Conservation (phyloP, 1,140 invertebrate genomes). For the Trichonephila inaurata region DNA sequence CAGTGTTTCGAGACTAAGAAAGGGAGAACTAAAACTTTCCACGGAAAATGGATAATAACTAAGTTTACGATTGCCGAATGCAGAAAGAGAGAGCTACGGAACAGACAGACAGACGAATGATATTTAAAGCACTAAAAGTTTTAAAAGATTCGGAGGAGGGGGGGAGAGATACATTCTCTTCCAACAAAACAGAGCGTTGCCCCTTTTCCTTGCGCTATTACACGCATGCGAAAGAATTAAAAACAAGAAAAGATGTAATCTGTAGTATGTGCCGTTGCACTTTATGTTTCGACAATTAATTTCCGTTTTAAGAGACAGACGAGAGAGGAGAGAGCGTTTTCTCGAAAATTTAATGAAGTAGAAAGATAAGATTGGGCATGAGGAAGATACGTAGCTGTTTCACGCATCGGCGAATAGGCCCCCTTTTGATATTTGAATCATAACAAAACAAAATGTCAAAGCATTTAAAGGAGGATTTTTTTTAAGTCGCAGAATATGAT, state of each 20-base stretch:
- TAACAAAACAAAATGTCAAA: not conserved
- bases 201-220: not conserved
- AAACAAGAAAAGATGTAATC: constrained; percentile 69
- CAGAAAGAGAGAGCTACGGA: not conserved
- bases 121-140: constrained; percentile 73
- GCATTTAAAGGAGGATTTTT: not conserved
- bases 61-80: constrained; percentile 71
- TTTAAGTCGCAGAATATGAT: not conserved
- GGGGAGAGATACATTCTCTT: not conserved
- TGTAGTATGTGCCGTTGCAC: constrained; percentile 54
- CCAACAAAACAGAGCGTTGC: not conserved
- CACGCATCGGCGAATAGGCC: not conserved
- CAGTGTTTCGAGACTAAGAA: not conserved
- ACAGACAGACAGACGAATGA: constrained; percentile 49
- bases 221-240: constrained; percentile 50
- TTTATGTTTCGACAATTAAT: constrained; percentile 74
- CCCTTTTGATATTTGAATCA: not conserved
- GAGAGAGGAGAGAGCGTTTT: not conserved
- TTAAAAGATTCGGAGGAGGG: constrained; percentile 66
- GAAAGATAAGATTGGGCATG: constrained; percentile 13
- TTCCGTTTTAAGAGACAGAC: constrained; percentile 49
- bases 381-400: not conserved
- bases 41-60: constrained; percentile 75
- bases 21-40: constrained; percentile 63
- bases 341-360: constrained; percentile 67